phyloP scores from a whole-genome alignment of 2,113 vertebrate genomes.

The Pollimyrus isidori region DNA sequence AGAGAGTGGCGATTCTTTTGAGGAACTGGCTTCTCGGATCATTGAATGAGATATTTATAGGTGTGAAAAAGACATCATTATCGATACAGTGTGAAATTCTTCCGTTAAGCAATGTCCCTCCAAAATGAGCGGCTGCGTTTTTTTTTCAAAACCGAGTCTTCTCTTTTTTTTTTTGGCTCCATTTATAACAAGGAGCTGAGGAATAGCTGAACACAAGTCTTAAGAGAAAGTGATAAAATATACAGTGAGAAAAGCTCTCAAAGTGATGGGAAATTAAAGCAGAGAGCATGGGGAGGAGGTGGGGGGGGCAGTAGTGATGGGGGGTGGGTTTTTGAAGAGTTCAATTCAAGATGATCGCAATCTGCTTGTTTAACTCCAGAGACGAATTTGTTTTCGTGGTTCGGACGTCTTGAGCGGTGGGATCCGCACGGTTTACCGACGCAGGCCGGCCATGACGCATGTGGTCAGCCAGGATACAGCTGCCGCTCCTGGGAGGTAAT shows the following conservation, averaged over 20 bases:
- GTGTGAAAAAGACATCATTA: constrained; percentile 74
- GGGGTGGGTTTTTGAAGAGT: constrained; percentile 23
- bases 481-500: not conserved
- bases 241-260: constrained; percentile 75
- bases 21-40: constrained; percentile 55
- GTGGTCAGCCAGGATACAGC: not conserved
- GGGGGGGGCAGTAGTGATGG: not conserved
- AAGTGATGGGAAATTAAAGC: constrained; percentile 67
- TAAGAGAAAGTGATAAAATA: constrained; percentile 79
- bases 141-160: constrained; percentile 40
- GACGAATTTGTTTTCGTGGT: constrained; percentile 40
- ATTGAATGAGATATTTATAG: constrained; percentile 73
- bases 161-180: constrained; percentile 59
- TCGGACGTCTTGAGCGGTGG: constrained; percentile 20
- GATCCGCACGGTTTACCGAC: not conserved
- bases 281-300: constrained; percentile 48
- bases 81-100: constrained; percentile 71
- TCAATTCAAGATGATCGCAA: constrained; percentile 55
- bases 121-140: constrained; percentile 53
- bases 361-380: constrained; percentile 57
- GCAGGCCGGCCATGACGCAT: not conserved
- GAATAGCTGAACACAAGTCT: constrained; percentile 65
- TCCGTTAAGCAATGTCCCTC: constrained; percentile 62
- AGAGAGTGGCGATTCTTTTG: constrained; percentile 54
- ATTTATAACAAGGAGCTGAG: constrained; percentile 67